Evolutionary conservation across 2,113 vertebrate genomes (phyloP).

Genomic region (Brachirus orientalis): DNA sequence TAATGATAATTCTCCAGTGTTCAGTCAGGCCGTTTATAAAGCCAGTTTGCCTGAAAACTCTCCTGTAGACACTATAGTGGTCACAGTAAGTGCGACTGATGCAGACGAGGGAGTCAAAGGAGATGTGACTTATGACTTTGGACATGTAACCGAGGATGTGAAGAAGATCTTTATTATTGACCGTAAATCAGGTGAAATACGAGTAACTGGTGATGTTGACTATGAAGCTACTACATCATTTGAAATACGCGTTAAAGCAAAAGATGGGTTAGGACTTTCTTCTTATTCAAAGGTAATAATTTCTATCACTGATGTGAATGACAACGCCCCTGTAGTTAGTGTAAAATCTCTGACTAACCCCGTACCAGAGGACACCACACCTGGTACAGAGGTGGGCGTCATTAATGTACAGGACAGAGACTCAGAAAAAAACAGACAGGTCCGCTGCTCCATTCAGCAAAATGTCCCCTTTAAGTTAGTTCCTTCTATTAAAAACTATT

Average conservation of each 20-base stretch:
- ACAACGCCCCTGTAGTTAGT: slow-evolving; percentile 79
- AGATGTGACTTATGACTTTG: slow-evolving; percentile 81
- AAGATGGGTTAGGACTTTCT: slow-evolving; percentile 75
- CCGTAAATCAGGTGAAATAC: slow-evolving; percentile 75
- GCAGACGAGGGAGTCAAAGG: slow-evolving; percentile 82
- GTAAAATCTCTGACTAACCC: slow-evolving; percentile 76
- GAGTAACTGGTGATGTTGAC: slow-evolving; percentile 72
- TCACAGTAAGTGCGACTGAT: slow-evolving; percentile 81
- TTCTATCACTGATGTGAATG: slow-evolving; percentile 81
- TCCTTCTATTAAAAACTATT: not conserved
- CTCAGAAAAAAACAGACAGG: slow-evolving; percentile 59
- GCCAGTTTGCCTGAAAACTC: slow-evolving; percentile 63
- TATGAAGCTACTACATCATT: slow-evolving; percentile 74
- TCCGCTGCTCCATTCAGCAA: slow-evolving; percentile 62
- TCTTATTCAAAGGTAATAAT: slow-evolving; percentile 77
- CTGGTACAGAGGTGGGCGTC: slow-evolving; percentile 77
- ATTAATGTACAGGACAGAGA: slow-evolving; percentile 74
- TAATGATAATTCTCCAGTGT: slow-evolving; percentile 71
- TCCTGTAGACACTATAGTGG: slow-evolving; percentile 34
- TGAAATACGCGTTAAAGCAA: slow-evolving; percentile 83
- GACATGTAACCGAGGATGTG: slow-evolving; percentile 69
- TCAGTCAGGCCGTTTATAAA: slow-evolving; percentile 55
- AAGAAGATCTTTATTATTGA: slow-evolving; percentile 76
- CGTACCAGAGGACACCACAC: slow-evolving; percentile 70
- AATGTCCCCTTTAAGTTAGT: not conserved